Percentiles rank a stretch among this genome's conserved stretches.
Conservation (phyloP, 2,797 vertebrate genomes). For the Phoeniculus purpureus region DNA sequence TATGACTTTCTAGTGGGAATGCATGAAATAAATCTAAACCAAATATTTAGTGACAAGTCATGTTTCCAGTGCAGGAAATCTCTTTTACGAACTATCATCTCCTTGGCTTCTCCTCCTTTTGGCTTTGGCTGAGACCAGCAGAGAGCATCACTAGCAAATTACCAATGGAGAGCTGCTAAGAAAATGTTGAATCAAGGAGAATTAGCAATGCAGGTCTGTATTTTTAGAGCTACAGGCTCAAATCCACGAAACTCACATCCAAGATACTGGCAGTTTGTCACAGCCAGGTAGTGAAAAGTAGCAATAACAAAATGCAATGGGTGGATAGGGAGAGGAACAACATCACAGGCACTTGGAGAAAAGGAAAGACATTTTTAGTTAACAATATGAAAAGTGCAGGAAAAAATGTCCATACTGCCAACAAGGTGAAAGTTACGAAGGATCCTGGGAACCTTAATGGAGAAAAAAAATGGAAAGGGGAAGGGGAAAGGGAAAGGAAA, state of each 20-base stretch:
- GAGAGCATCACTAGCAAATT: background rate
- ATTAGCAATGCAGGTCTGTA: background rate
- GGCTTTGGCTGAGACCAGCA: background rate
- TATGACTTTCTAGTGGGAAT: background rate
- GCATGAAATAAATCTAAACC: background rate
- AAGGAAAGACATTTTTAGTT: background rate
- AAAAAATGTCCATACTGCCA: background rate
- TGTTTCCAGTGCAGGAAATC: background rate
- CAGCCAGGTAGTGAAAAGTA: background rate
- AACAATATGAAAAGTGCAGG: background rate
- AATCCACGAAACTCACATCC: background rate
- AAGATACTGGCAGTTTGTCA: background rate
- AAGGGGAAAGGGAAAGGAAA: background rate
- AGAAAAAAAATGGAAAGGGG: background rate
- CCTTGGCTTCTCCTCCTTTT: background rate
- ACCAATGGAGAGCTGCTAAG: background rate
- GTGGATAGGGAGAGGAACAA: background rate
- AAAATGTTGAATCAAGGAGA: background rate
- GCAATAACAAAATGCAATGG: background rate
- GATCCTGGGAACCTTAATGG: background rate
- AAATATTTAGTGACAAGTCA: background rate
- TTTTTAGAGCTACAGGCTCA: background rate
- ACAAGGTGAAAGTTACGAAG: background rate
- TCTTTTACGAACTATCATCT: background rate
- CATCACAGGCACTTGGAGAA: background rate